Percentiles rank a stretch among this genome's conserved stretches.
Evolutionary conservation across 64 coral and sea anemone genomes (phyloP).

Genomic region (Catalaphyllia jardinei): DNA sequence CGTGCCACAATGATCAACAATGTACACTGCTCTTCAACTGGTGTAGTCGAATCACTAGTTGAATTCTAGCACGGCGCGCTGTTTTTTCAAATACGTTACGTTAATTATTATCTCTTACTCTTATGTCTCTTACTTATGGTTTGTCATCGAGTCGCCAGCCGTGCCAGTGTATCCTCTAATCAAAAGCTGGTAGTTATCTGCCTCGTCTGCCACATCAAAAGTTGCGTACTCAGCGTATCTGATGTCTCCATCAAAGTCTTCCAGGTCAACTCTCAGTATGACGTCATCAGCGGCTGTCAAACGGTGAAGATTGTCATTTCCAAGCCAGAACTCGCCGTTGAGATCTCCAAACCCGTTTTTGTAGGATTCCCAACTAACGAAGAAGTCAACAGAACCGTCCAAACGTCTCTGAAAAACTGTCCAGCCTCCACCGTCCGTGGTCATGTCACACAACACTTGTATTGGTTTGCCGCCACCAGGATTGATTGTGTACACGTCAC

Average conservation of each 20-base stretch:
- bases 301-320: constrained; percentile 69
- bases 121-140: not conserved
- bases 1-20: too few species aligned
- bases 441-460: constrained; percentile 64
- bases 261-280: constrained; percentile 44
- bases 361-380: constrained; percentile 47
- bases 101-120: too few species aligned
- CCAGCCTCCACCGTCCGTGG: constrained; percentile 77
- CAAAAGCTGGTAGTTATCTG: constrained; percentile 50
- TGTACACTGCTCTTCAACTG: too few species aligned
- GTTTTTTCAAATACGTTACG: too few species aligned
- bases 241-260: not conserved
- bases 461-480: constrained; percentile 44
- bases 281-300: constrained; percentile 17
- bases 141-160: not conserved
- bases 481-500: constrained; percentile 57
- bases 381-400: constrained; percentile 35
- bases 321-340: constrained; percentile 18
- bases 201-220: constrained; percentile 39
- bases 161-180: not conserved
- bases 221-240: constrained; percentile 50
- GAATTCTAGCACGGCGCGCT: too few species aligned
- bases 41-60: too few species aligned
- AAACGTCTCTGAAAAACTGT: constrained; percentile 69
- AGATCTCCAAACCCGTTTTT: constrained; percentile 68